Base-by-base conservation (phyloP, 2,888 invertebrate genomes). In the Cetonia aurata region DNA sequence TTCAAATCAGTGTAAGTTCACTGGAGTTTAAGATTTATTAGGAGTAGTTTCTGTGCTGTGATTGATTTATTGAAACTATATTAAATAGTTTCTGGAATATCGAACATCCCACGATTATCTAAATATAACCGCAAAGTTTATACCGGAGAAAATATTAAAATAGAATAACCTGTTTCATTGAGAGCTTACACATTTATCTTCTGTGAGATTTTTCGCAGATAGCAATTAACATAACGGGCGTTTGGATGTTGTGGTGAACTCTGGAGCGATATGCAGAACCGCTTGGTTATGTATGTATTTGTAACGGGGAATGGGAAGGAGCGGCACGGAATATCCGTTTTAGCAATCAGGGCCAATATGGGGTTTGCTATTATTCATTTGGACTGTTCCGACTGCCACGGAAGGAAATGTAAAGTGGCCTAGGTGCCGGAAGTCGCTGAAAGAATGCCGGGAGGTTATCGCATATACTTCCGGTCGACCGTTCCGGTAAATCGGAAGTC, bases 341-440 rank as follows among this genome's bases (percentile, higher is more conserved):
- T 83, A 83, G 76, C 80, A 83, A 83, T 82, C 77, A 82, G 80
- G 77, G 71, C 80, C 81, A 79, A 81, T 81, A 80, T 76, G 78
- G 76, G 77, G 75, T 78, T 80, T 79, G 76, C 79, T 80, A 81
- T 83, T 81, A 82, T 78, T 83, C 83, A 83, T 81, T 81, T 80
- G 74, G 75, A 76, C 75, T 72, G 72, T 77, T 77, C 76, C 76
- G 76, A 75, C 74, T 72, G 72, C 76, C 75, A 74, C 77, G 84
- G 83, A 84, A 84, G 84, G 84, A 84, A 84, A 84, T 82, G 83
- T 83, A 84, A 83, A 83, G 83, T 83, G 83, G 83, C 79, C 80
- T 75, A 77, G 79, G 75, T 77, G 73, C 80, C 81, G 82, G 82
- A 82, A 82, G 80, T 77, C 71, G 79, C 77, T 80, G 81, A 82